Evolutionary conservation across 1,140 invertebrate species (phyloP).

Genomic region (Drosophila mojavensis): DNA sequence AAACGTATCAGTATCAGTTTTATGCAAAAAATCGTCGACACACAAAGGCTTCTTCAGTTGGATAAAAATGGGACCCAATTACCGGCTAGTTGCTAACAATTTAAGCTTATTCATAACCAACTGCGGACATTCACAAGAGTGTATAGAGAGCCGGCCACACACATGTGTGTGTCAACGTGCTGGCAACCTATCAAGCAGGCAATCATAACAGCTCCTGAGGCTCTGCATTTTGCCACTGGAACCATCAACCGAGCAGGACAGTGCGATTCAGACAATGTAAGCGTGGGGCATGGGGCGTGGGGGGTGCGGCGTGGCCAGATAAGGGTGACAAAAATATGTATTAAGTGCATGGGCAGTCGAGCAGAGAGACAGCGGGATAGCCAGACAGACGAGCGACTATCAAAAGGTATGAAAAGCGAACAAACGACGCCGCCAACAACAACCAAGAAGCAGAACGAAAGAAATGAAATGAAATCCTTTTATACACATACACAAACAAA

Average conservation of each 20-base stretch:
- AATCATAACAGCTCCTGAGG: conserved; percentile 70
- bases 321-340: conserved; percentile 82
- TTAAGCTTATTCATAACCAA: conserved; percentile 39
- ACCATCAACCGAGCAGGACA: conserved; percentile 13
- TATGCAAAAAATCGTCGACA: neutral
- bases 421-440: conserved; percentile 54
- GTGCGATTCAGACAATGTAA: conserved; percentile 65
- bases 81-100: conserved; percentile 26
- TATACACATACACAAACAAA: conserved; percentile 46
- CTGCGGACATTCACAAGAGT: neutral
- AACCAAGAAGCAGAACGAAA: conserved; percentile 47
- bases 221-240: conserved; percentile 26
- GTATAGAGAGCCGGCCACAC: no score
- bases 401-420: conserved; percentile 70
- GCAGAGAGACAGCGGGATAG: conserved; percentile 19
- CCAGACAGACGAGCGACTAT: conserved; percentile 39
- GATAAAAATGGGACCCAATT: conserved; percentile 8
- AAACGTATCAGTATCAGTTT: neutral
- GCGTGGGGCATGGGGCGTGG: conserved; percentile 64
- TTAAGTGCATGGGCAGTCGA: conserved; percentile 62
- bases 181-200: conserved; percentile 64
- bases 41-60: neutral
- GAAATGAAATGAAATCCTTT: conserved; percentile 77
- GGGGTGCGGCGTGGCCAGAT: conserved; percentile 72
- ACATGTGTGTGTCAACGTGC: conserved; percentile 9